Percentiles rank a stretch among this genome's conserved stretches.
These are phyloP conservation scores for Xestoiulus laeticollis DNA, from an alignment of 2,888 invertebrate genomes.

Conservation along the genomic window DNA sequence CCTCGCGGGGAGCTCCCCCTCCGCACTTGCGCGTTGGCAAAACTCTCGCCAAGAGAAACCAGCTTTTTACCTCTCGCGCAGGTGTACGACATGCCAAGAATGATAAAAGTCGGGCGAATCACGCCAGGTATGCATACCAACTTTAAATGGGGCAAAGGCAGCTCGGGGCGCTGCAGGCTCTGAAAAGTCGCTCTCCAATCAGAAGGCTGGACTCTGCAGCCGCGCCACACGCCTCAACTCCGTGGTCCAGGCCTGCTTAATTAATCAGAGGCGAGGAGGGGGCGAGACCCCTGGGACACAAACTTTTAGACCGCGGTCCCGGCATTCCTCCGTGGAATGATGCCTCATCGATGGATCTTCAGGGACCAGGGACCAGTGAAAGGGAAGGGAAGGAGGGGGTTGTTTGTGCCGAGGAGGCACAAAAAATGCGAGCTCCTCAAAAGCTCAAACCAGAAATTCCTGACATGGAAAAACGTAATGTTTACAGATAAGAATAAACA, in stretches of 20 bases:
- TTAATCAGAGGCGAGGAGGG: conserved; percentile 30
- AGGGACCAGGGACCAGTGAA: not conserved
- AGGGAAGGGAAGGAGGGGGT: not conserved
- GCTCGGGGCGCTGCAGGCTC: conserved; percentile 21
- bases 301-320: not conserved
- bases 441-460: conserved; percentile 11
- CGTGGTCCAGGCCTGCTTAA: conserved; percentile 40
- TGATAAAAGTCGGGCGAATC: conserved; percentile 50
- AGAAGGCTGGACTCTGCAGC: not conserved
- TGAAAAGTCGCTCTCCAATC: conserved; percentile 20
- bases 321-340: not conserved
- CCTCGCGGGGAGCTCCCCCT: not conserved
- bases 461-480: not conserved
- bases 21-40: not conserved
- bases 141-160: conserved; percentile 50
- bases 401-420: not conserved
- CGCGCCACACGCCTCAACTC: not conserved
- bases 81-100: conserved; percentile 46
- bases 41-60: not conserved
- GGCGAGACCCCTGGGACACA: no score
- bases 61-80: conserved; percentile 8
- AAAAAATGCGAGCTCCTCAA: not conserved
- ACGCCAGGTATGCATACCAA: conserved; percentile 46
- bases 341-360: not conserved
- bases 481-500: conserved; percentile 10